phyloP scores from a whole-genome alignment of 2,797 vertebrate genomes.

The Pelochelys cantorii region DNA sequence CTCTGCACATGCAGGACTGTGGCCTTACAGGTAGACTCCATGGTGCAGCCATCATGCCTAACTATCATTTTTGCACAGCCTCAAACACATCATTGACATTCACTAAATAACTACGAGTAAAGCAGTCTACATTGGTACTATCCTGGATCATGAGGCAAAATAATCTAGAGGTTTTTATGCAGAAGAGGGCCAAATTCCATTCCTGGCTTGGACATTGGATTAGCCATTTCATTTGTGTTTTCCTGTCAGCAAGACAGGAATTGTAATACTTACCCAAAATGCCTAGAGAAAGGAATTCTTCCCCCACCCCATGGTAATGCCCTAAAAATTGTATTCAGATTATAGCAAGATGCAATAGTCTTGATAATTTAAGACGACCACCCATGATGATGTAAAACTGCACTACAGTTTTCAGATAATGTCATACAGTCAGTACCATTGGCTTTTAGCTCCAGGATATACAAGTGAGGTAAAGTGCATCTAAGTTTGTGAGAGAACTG shows the following conservation, averaged over 20 bases:
- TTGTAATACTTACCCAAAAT: neutral
- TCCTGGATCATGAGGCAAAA: neutral
- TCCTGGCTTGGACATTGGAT: neutral
- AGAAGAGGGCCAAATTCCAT: neutral
- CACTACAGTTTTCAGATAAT: neutral
- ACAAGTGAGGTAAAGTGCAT: slow-evolving; percentile 20
- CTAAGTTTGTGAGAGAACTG: slow-evolving; percentile 22
- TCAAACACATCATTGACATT: neutral
- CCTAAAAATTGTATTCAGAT: neutral
- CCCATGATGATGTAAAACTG: neutral
- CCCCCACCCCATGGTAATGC: neutral
- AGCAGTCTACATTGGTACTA: neutral
- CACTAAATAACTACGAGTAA: neutral
- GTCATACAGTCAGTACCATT: slow-evolving; percentile 15
- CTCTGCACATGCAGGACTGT: neutral
- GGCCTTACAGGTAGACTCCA: neutral
- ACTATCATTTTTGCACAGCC: neutral
- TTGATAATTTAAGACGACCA: slow-evolving; percentile 18
- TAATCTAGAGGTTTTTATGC: neutral
- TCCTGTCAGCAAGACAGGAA: neutral
- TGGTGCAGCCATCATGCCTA: neutral
- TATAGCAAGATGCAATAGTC: neutral
- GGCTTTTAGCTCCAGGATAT: slow-evolving; percentile 1
- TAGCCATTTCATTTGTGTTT: neutral
- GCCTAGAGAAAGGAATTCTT: neutral